Evolutionary conservation across 1,140 invertebrate species (phyloP), one percentile per base, ranked within the genome.

Genomic region (Reticulitermes speratus): DNA sequence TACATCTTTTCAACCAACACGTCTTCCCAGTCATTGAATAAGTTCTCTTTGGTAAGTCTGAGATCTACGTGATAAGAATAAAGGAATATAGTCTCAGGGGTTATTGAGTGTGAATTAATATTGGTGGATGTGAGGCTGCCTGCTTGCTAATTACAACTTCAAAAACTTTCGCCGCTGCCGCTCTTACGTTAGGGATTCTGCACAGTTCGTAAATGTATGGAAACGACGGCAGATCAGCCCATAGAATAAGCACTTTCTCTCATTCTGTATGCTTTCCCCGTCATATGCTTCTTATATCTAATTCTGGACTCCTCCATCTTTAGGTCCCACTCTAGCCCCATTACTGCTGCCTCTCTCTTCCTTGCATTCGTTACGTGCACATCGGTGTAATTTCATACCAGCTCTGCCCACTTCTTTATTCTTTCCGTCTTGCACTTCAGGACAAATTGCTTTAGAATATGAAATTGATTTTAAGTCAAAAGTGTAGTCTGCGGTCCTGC

Each of bases 21-120:
- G 21, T 19, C 59, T n/a, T 65, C 59, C 25, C 8, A n/a, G 59
- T 21, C 65, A 75, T 75, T n/a, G 65, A 75, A 75, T 30, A 30
- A n/a, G 65, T 75, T 75, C 12, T 30, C 65, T 75, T 75, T 30
- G 30, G 65, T 75, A 30, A 75, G 65, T 11, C 65, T 25, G 8
- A 8, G 65, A 16, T 8, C 6, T 75, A 75, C 25, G 65, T 75
- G 65, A 75, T 75, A 30, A 30, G 25, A 75, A 75, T 75, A 30
- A 75, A 30, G 65, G 8, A 30, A 30, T 25, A 6, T 7, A 30
- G 65, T 16, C 9, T 75, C 3, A 6, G 65, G 65, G n/a, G 25
- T 75, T 75, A 30, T 75, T 75, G 65, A 75, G 65, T 75, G 65
- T 75, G 65, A 75, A 75, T 25, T 75, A 75, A 75, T 75, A 75